A percentile compares a stretch with the other conserved stretches of the same genome.
Evolutionary conservation across 2,113 vertebrate genomes (phyloP).

Genomic region (Chamaetylas fuelleborni): DNA sequence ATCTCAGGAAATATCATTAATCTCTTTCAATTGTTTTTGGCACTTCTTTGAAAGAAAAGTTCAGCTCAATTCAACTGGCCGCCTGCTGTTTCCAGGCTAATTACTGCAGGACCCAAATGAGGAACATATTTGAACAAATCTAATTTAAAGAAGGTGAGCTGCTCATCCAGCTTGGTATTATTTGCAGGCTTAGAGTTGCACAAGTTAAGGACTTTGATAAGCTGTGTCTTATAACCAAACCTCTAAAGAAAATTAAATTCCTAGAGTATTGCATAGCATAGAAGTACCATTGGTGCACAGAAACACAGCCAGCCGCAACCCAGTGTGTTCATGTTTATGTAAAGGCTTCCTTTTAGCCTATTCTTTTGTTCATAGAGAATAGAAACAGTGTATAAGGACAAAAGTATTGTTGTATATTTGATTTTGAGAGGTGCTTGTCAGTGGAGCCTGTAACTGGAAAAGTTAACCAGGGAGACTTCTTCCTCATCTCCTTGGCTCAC

Average conservation of each 20-base stretch:
- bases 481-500: background rate
- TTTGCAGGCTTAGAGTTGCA: background rate
- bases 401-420: background rate
- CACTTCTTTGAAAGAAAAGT: constrained; percentile 44
- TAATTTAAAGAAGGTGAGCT: constrained; percentile 11
- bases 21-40: constrained; percentile 44
- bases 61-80: constrained; percentile 10
- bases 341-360: constrained; percentile 33
- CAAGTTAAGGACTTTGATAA: background rate
- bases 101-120: background rate
- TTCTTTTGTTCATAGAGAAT: background rate
- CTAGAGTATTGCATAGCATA: background rate
- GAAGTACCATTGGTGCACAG: background rate
- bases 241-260: background rate
- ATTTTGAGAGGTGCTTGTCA: constrained; percentile 29
- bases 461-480: background rate
- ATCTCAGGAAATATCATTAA: constrained; percentile 58
- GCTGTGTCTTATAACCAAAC: background rate
- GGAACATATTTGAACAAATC: background rate
- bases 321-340: background rate
- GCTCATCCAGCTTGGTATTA: background rate
- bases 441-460: background rate
- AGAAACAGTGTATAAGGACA: background rate
- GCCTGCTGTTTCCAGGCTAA: constrained; percentile 10
- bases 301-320: background rate